Evolutionary conservation across 92 coral and sea anemone genomes (phyloP), one percentile per base, ranked within the genome.

Genomic region (Actinostola sp.): DNA sequence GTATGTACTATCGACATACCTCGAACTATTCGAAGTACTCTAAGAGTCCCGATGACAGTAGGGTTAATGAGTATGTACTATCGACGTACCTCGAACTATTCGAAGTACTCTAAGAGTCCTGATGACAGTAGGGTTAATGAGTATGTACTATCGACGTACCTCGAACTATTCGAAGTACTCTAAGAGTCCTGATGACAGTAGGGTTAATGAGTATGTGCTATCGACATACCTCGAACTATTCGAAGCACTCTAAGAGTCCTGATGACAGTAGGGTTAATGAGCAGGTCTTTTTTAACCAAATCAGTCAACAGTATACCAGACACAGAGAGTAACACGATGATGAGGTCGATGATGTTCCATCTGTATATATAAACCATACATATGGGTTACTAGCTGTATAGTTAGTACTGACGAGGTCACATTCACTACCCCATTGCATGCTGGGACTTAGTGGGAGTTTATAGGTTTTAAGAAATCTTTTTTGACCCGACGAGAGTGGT

Each of bases 331-430:
- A 92, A 44, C 5, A 94, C 98, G 57, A 94, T 89, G 33, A 91
- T 21, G 17, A 94, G 68, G 54, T 94, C 98, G 29, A 91, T 88
- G 12, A 94, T 76, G 67, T 94, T 94, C 98, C 98, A 94, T 58
- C 98, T 94, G 55, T 39, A 39, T 14, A 14, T 39, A 39, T 24
- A 24, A 10, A 30, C 61, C 0, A n/a, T 56, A 25, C 63, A n/a
- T n/a, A n/a, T n/a, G n/a, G n/a, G n/a, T n/a, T n/a, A n/a, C n/a
- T n/a, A n/a, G n/a, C n/a, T n/a, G n/a, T n/a, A n/a, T n/a, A n/a
- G n/a, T n/a, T n/a, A n/a, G n/a, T n/a, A n/a, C n/a, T n/a, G n/a
- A n/a, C n/a, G n/a, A n/a, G n/a, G n/a, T n/a, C n/a, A n/a, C n/a
- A n/a, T n/a, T n/a, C n/a, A n/a, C n/a, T n/a, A n/a, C n/a, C n/a